Evolutionary conservation across 2,888 invertebrate genomes (phyloP), one percentile per base, ranked within the genome.

Genomic region (Epirrhoe tristata): DNA sequence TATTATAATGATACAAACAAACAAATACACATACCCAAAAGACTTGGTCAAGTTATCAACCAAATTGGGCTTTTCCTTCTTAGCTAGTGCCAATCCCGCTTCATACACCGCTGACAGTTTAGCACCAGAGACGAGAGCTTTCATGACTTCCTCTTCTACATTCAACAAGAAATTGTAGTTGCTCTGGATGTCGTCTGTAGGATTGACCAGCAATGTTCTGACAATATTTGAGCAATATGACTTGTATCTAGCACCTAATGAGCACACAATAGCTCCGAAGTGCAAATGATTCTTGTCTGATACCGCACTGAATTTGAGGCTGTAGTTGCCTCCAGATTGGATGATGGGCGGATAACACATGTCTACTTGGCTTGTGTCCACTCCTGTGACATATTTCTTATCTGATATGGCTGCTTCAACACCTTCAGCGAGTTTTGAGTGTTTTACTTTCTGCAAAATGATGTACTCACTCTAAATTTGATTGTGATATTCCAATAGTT

Each of bases 321-420:
- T 97, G 91, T 99, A 99, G 83, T 97, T 96, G n/a, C 99, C 99
- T 7, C 99, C 99, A 43, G 99, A 99, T 87, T 99, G 99, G 80
- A 99, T 98, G 66, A 99, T 99, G 0, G 99, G 98, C 0, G 99
- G 98, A 86, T 99, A 99, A 84, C 99, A 99, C 96, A 98, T 98
- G 82, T 99, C 99, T 4, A 99, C 95, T 86, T 98, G 97, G 32
- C 96, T 95, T 3, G 96, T 95, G 89, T 99, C 99, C 0, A 98
- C 96, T 1, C 97, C 97, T 8, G 97, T 95, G 1, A 99, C 98
- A 88, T 98, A 99, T 90, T 99, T 99, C 83, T 98, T 98, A 85
- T 99, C 98, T n/a, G 96, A 96, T 79, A 99, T 95, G 0, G 98
- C 98, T 12, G 96, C 95, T 86, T 99, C 99, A 0, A 99, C 98